These are phyloP conservation scores for Sinocyclocheilus anophthalmus DNA, from an alignment of 2,113 vertebrate species.

Conservation along the genomic window DNA sequence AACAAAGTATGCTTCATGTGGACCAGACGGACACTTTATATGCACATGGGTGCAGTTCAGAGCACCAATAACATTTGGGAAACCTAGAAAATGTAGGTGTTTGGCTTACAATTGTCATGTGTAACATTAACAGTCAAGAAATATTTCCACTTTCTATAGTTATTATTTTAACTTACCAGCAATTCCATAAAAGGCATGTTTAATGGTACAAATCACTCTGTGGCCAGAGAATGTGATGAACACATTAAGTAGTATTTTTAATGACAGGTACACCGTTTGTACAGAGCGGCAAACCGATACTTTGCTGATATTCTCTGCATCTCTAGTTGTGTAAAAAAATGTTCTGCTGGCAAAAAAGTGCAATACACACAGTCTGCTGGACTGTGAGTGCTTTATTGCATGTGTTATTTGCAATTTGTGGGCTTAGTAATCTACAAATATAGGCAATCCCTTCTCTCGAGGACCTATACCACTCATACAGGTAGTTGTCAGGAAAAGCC, in stretches of 20 bases:
- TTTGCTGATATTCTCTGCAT: too few relatives aligned
- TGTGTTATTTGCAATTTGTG: too few relatives aligned
- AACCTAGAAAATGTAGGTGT: not conserved
- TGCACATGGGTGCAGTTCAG: slow-evolving; percentile 1
- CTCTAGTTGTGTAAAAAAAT: not conserved
- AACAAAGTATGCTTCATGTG: not conserved
- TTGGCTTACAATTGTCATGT: not conserved
- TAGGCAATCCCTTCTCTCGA: too few relatives aligned
- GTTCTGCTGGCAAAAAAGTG: not conserved
- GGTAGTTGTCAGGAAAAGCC: too few relatives aligned
- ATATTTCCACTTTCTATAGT: not conserved
- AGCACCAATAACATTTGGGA: not conserved
- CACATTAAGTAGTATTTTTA: not conserved
- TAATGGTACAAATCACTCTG: not conserved
- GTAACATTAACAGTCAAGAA: not conserved
- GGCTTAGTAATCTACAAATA: too few relatives aligned
- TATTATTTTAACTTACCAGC: not conserved
- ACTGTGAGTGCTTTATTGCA: too few relatives aligned
- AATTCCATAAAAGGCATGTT: slow-evolving; percentile 17
- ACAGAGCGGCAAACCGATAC: too few relatives aligned
- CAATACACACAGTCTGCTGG: not conserved
- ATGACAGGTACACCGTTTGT: not conserved
- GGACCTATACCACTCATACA: too few relatives aligned
- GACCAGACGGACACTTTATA: not conserved
- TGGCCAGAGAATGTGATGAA: not conserved